Percentiles rank a stretch among this genome's conserved stretches.
Evolutionary conservation across 1,140 invertebrate species (phyloP).

Genomic region (Hylaeus volcanicus): DNA sequence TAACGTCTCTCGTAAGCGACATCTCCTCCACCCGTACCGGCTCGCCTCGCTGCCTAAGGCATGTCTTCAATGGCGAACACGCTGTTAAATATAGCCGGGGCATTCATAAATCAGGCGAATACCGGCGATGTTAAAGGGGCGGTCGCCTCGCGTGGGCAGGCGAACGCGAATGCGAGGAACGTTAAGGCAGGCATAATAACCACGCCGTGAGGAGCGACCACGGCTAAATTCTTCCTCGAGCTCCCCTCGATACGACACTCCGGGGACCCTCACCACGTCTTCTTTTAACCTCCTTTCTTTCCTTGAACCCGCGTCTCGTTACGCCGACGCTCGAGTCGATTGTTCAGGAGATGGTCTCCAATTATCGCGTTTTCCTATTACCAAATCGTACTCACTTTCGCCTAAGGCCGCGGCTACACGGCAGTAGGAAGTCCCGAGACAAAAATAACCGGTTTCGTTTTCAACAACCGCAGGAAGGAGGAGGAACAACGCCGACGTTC

Average conservation of each 20-base stretch:
- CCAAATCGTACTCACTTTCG: constrained; percentile 24
- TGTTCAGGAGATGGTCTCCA: too few relatives aligned
- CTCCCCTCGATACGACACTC: not conserved
- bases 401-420: not conserved
- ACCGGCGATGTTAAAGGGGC: constrained; percentile 71
- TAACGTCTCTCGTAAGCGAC: constrained; percentile 52
- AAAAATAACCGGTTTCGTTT: constrained; percentile 45
- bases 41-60: constrained; percentile 65
- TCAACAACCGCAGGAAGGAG: constrained; percentile 7
- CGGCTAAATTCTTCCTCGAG: constrained; percentile 60
- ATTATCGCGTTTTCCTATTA: not conserved
- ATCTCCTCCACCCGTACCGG: constrained; percentile 31
- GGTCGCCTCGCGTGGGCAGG: constrained; percentile 66
- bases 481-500: too few relatives aligned
- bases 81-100: constrained; percentile 71
- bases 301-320: not conserved
- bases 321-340: not conserved
- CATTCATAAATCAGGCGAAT: constrained; percentile 72
- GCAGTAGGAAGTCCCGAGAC: not conserved
- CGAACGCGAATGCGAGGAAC: constrained; percentile 62
- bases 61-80: constrained; percentile 70
- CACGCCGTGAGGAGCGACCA: constrained; percentile 38
- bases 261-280: not conserved
- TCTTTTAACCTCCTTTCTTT: constrained; percentile 27
- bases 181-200: constrained; percentile 63